phyloP scores from a whole-genome alignment of 2,888 invertebrate species.

The Ophion costatus region DNA sequence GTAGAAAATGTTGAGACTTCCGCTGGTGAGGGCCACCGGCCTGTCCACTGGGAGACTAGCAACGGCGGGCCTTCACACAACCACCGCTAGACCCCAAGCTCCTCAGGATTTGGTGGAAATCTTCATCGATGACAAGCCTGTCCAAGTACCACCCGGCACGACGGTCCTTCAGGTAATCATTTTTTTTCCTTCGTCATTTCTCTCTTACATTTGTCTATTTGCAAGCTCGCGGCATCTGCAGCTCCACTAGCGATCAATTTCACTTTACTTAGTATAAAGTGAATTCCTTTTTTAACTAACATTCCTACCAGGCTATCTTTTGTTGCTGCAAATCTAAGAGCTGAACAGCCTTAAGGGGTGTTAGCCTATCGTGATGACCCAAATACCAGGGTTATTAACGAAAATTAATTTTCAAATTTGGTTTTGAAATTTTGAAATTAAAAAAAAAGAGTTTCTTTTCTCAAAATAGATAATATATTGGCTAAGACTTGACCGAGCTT shows the following conservation, averaged over 20 bases:
- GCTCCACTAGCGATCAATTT: no score
- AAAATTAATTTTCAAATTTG: no score
- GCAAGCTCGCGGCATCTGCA: no score
- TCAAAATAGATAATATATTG: no score
- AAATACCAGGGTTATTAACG: no score
- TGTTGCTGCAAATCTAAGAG: no score
- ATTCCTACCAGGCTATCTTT: background rate
- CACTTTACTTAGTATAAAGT: no score
- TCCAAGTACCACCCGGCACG: slow-evolving; percentile 97
- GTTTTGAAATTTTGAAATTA: no score
- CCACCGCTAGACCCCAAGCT: slow-evolving; percentile 78
- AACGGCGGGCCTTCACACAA: slow-evolving; percentile 82
- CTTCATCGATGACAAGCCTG: slow-evolving; percentile 98
- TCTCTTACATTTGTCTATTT: background rate
- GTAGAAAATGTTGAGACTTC: slow-evolving; percentile 90
- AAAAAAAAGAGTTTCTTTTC: no score
- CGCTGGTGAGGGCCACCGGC: slow-evolving; percentile 88
- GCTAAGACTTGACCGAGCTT: no score
- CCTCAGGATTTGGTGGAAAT: slow-evolving; percentile 94
- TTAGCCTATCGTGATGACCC: no score
- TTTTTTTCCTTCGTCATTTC: background rate
- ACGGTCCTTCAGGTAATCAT: slow-evolving; percentile 94
- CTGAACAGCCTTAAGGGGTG: no score
- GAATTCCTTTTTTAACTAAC: background rate
- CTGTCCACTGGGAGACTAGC: slow-evolving; percentile 81